Percentiles rank a stretch among this genome's conserved stretches.
phyloP scores from a whole-genome alignment of 1,140 invertebrate genomes.

The Steinernema feltiae region DNA sequence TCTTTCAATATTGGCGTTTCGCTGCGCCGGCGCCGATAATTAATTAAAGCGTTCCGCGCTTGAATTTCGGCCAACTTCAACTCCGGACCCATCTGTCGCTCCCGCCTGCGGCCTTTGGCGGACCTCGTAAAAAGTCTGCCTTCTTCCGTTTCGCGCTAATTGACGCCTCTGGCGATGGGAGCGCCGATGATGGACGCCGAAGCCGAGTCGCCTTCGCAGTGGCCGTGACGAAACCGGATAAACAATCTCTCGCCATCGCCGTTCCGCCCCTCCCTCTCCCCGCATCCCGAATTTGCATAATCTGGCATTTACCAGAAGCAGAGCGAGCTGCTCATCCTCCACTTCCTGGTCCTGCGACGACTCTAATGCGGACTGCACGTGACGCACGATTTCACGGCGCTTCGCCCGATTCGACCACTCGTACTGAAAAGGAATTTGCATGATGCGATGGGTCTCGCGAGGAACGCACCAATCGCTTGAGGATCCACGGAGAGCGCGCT shows the following conservation, averaged over 20 bases:
- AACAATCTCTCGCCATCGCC: too few relatives aligned
- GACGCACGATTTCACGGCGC: slow-evolving; percentile 50
- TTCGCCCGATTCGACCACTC: slow-evolving; percentile 57
- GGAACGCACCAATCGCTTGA: slow-evolving; percentile 45
- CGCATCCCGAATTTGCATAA: too few relatives aligned
- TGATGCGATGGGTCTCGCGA: background rate
- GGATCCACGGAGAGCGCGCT: slow-evolving; percentile 54
- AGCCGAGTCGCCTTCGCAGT: background rate
- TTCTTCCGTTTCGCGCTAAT: background rate
- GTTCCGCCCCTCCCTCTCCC: too few relatives aligned
- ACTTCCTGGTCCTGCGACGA: slow-evolving; percentile 43
- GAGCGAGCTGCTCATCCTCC: slow-evolving; percentile 54
- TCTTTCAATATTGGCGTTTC: background rate
- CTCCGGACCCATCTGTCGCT: background rate
- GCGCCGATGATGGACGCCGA: too few relatives aligned
- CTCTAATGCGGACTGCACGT: slow-evolving; percentile 54
- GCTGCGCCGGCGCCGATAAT: background rate
- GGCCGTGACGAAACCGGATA: too few relatives aligned
- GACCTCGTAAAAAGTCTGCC: background rate
- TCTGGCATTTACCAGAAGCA: slow-evolving; percentile 46
- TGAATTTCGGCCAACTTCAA: background rate
- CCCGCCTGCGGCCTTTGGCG: background rate
- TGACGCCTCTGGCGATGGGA: background rate
- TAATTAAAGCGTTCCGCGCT: background rate
- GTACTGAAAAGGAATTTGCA: slow-evolving; percentile 40